Percentiles rank a stretch among this genome's conserved stretches.
Conservation (phyloP, 2,113 vertebrate species). For the Paralichthys olivaceus region DNA sequence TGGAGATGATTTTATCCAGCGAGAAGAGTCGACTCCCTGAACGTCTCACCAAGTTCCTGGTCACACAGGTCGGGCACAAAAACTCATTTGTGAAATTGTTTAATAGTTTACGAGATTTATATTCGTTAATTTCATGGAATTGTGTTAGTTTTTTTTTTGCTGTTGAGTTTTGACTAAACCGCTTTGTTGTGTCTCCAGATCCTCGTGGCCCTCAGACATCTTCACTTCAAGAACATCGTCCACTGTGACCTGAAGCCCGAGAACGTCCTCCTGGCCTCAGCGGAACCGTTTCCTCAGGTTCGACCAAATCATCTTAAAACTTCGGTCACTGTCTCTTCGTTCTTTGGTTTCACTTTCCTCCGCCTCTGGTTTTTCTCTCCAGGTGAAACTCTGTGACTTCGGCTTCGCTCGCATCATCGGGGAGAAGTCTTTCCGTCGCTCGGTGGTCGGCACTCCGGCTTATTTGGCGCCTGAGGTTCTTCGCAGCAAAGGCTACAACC, state of each 20-base stretch:
- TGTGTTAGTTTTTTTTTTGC: too few species aligned
- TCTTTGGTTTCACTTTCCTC: not conserved
- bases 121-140: not conserved
- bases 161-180: too few species aligned
- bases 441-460: slow-evolving; percentile 94
- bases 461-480: slow-evolving; percentile 95
- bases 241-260: slow-evolving; percentile 98
- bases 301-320: not conserved
- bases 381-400: slow-evolving; percentile 97
- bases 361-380: not conserved
- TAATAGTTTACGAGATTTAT: too few species aligned
- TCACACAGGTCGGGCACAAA: slow-evolving; percentile 88
- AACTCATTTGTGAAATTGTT: not conserved
- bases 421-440: slow-evolving; percentile 94
- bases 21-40: slow-evolving; percentile 96
- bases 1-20: slow-evolving; percentile 97
- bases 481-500: slow-evolving; percentile 95
- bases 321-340: not conserved
- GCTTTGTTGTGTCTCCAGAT: slow-evolving; percentile 82
- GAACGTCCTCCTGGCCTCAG: slow-evolving; percentile 94
- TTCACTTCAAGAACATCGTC: slow-evolving; percentile 97
- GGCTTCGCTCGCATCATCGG: slow-evolving; percentile 97
- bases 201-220: slow-evolving; percentile 93
- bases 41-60: slow-evolving; percentile 94
- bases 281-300: slow-evolving; percentile 94